These are phyloP conservation scores for Gymnocephalus cernua DNA, from an alignment of 2,113 vertebrate species.

Conservation along the genomic window DNA sequence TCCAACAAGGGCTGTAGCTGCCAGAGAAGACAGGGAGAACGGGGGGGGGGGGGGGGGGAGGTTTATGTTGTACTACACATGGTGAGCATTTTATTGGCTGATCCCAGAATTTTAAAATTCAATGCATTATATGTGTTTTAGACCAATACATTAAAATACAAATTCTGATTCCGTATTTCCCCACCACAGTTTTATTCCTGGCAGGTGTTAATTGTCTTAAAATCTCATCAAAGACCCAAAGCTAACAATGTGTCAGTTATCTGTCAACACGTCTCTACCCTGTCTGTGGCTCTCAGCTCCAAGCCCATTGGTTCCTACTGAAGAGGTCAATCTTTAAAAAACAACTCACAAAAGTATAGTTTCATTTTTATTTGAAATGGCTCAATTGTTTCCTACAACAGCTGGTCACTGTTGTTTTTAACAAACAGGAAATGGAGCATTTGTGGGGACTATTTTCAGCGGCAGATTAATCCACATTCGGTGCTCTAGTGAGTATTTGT, in stretches of 20 bases:
- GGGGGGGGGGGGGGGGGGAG: no score
- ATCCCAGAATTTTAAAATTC: slow-evolving; percentile 13
- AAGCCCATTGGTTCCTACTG: neutral
- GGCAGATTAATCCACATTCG: neutral
- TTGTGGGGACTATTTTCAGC: neutral
- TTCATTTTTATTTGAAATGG: no score
- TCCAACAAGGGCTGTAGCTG: neutral
- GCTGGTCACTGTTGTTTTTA: neutral
- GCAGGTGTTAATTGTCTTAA: neutral
- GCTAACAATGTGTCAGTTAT: neutral
- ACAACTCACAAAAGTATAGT: no score
- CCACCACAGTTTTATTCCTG: neutral
- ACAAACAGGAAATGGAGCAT: neutral
- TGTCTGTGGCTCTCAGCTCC: no score
- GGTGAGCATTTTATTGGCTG: neutral
- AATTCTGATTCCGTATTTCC: neutral
- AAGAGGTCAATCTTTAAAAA: neutral
- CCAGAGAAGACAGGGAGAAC: neutral
- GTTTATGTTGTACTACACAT: neutral
- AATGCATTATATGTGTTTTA: slow-evolving; percentile 1
- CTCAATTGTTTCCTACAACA: neutral
- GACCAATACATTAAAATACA: neutral
- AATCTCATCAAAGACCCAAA: neutral
- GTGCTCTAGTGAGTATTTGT: neutral
- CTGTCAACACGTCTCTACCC: neutral